phyloP scores from a whole-genome alignment of 2,797 vertebrate species.

The Onychomys leucogaster region DNA sequence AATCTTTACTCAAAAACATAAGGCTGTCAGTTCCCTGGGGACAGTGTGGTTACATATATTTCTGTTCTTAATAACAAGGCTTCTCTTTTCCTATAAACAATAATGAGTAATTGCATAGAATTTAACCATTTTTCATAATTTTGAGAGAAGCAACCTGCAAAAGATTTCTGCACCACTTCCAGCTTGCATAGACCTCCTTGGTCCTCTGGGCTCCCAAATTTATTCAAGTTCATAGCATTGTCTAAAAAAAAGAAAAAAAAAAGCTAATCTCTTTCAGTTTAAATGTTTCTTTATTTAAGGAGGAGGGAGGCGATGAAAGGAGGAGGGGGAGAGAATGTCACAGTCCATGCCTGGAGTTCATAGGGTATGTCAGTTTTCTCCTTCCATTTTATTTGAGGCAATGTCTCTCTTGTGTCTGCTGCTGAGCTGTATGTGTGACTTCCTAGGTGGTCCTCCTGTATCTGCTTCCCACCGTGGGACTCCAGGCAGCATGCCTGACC shows the following conservation, averaged over 20 bases:
- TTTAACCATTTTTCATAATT: slow-evolving; percentile 21
- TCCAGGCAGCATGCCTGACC: neutral
- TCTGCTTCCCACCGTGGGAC: neutral
- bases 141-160: neutral
- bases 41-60: neutral
- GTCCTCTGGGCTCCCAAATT: neutral
- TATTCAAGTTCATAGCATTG: neutral
- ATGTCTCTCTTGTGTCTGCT: neutral
- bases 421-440: neutral
- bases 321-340: neutral
- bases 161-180: neutral
- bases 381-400: neutral
- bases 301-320: neutral
- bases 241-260: neutral
- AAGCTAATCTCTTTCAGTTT: neutral
- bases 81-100: neutral
- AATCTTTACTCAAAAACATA: neutral
- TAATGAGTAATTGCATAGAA: neutral
- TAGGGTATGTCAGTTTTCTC: neutral
- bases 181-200: neutral
- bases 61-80: neutral
- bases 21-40: neutral
- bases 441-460: no score
- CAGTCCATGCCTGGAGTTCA: neutral
- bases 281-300: neutral